Percentiles rank a stretch among this genome's conserved stretches.
These are phyloP conservation scores for Sepioteuthis lessoniana DNA, from an alignment of 2,888 invertebrate genomes.

Conservation along the genomic window DNA sequence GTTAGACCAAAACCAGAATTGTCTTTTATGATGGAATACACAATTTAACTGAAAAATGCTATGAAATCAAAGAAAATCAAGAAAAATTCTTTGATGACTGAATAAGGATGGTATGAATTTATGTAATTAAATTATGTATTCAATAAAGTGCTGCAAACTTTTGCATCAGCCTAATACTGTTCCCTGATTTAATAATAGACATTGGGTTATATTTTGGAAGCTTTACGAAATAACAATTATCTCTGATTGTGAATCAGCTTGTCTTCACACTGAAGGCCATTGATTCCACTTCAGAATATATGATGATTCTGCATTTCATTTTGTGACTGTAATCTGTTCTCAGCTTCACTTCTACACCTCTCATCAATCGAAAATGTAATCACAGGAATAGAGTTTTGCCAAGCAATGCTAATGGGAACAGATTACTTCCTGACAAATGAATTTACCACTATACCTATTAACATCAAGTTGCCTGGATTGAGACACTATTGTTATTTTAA, in stretches of 20 bases:
- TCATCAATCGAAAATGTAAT: not conserved
- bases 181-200: not conserved
- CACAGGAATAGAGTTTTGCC: not conserved
- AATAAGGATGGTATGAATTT: not conserved
- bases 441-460: not conserved
- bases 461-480: not conserved
- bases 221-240: not conserved
- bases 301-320: not conserved
- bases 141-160: not conserved
- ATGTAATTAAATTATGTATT: not conserved
- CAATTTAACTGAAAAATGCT: not conserved
- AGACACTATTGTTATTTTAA: not conserved
- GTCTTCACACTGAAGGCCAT: not conserved
- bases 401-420: not conserved
- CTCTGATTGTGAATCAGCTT: not conserved
- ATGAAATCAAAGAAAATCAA: not conserved
- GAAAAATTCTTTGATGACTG: not conserved
- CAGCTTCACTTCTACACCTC: not conserved
- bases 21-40: not conserved
- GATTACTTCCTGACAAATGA: not conserved
- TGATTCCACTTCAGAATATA: not conserved
- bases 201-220: not conserved
- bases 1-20: not conserved
- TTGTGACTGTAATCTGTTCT: not conserved
- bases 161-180: not conserved